Conservation (phyloP, 2,113 vertebrate species). For the Neolamprologus modestus region DNA sequence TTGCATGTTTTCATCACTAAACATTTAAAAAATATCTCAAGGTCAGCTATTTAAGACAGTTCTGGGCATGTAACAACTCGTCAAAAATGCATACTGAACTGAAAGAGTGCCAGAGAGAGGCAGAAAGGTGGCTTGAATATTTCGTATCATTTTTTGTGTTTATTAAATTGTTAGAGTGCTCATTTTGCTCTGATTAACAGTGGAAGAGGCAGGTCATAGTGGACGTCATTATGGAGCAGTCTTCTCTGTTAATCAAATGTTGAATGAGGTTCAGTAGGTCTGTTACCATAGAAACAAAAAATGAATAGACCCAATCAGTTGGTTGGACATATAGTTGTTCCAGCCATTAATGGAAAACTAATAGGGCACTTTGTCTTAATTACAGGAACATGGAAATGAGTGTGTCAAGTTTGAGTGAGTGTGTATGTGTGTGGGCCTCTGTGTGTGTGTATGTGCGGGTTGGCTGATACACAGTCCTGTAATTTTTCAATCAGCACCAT, state of each 20-base stretch:
- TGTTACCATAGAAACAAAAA: slow-evolving; percentile 41
- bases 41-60: neutral
- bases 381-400: neutral
- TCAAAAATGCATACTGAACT: neutral
- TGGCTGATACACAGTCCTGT: neutral
- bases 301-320: slow-evolving; percentile 12
- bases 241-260: slow-evolving; percentile 20
- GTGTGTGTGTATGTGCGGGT: neutral
- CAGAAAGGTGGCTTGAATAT: neutral
- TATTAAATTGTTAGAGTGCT: neutral
- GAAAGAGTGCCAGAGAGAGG: neutral
- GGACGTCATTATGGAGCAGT: neutral
- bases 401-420: neutral
- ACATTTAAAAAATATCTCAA: neutral
- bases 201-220: neutral
- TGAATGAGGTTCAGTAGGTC: slow-evolving; percentile 22
- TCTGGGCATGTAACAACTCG: neutral
- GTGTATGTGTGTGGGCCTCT: neutral
- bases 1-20: neutral
- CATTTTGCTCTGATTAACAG: slow-evolving; percentile 5
- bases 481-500: neutral
- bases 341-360: slow-evolving; percentile 22
- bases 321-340: slow-evolving; percentile 27
- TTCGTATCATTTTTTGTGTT: neutral
- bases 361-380: slow-evolving; percentile 14